A percentile compares a stretch with the other conserved stretches of the same genome.
phyloP scores from a whole-genome alignment of 2,888 invertebrate genomes.

The Odontocolon sp. region DNA sequence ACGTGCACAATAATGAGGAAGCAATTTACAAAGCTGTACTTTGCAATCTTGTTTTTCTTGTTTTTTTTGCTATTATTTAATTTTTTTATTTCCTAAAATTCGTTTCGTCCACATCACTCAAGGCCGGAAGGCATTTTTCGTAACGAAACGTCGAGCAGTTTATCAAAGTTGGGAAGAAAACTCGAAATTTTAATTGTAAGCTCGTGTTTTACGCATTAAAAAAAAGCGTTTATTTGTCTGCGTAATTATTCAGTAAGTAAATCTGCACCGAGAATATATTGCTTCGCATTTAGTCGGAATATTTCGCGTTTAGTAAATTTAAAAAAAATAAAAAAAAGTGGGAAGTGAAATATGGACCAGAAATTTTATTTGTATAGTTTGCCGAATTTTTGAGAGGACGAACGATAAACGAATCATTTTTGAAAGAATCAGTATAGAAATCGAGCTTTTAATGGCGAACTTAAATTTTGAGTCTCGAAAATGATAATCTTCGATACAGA shows the following conservation, averaged over 20 bases:
- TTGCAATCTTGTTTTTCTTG: too few species aligned
- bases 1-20: too few species aligned
- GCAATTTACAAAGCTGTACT: too few species aligned
- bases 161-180: neutral
- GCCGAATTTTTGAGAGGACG: neutral
- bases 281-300: neutral
- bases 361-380: neutral
- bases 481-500: conserved; percentile 40
- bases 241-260: conserved; percentile 4
- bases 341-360: too few species aligned
- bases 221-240: neutral
- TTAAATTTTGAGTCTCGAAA: conserved; percentile 37
- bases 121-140: conserved; percentile 1
- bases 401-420: neutral
- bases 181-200: neutral
- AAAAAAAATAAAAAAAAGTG: too few species aligned
- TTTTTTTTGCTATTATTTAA: too few species aligned
- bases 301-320: neutral
- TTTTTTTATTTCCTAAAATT: too few species aligned
- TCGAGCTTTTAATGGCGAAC: neutral
- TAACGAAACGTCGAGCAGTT: neutral
- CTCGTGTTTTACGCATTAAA: conserved; percentile 2
- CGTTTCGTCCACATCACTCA: neutral
- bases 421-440: conserved; percentile 1
- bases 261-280: neutral